phyloP scores from a whole-genome alignment of 2,113 vertebrate species.

The Antechinus stuartii region DNA sequence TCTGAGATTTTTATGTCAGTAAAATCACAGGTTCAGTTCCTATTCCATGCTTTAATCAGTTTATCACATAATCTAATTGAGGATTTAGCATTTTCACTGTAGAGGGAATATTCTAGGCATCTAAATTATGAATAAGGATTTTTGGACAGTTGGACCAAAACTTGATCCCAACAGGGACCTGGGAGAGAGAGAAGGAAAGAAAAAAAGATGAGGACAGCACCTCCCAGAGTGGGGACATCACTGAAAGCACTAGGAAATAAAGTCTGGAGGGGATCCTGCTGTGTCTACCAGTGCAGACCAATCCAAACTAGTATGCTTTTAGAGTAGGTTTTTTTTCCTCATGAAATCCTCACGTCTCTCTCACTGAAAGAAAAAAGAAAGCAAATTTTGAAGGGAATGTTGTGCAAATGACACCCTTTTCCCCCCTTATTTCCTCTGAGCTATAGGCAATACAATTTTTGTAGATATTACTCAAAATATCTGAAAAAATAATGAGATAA shows the following conservation, averaged over 20 bases:
- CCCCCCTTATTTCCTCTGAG: not conserved
- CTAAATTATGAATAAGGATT: not conserved
- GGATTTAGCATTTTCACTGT: not conserved
- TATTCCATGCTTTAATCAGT: not conserved
- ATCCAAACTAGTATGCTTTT: not conserved
- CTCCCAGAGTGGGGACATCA: not conserved
- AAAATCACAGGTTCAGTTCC: not conserved
- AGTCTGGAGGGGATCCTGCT: not conserved
- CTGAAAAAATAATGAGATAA: not conserved
- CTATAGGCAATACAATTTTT: not conserved
- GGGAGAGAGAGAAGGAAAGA: not conserved
- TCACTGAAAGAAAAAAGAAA: not conserved
- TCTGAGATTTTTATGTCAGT: not conserved
- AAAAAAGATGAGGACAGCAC: not conserved
- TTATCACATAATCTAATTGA: not conserved
- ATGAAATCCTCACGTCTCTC: not conserved
- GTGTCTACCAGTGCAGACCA: too few relatives aligned
- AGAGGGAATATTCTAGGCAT: not conserved
- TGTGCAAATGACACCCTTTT: not conserved
- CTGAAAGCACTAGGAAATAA: not conserved
- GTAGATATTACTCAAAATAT: not conserved
- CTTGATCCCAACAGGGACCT: not conserved
- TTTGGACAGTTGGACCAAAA: not conserved
- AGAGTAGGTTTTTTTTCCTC: not conserved
- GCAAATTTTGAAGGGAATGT: not conserved